Base-by-base conservation (phyloP, 2,113 vertebrate genomes). In the Sporophila hypoxantha region DNA sequence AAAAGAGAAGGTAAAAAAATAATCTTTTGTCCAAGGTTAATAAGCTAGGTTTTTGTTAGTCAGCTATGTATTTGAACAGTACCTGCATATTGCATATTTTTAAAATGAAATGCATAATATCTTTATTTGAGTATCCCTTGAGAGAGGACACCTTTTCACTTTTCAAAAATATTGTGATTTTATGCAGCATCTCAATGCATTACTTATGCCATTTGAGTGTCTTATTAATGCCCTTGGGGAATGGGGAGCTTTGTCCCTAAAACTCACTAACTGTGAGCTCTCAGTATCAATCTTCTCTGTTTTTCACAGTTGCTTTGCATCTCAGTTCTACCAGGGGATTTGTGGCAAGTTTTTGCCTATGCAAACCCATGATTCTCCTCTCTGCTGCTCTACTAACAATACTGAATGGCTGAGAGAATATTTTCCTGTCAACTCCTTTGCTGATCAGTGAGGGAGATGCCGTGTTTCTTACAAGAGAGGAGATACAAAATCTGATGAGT, bases 131-230 rank as follows among this genome's bases (percentile, higher is more conserved):
- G 14, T 39, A 76, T n/a, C n/a, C 30, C 66, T 69, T 78, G 50
- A 81, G 92, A 37, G 61, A 61, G 41, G 61, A 62, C 47, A 85
- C 64, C 25, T 41, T 87, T 87, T 73, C 41, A 53, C 74, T 89
- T 88, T 92, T 90, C 22, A 69, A 60, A 92, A 95, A 93, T 88
- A 89, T 80, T 81, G 65, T 88, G 79, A 89, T 86, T 91, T 86
- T 76, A 66, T 83, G 34, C 60, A 76, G 70, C 85, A 74, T 85
- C 53, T 87, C 82, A 74, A 36, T 87, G 46, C 41, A 80, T 88
- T 93, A 55, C 61, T 87, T 86, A 73, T 64, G 66, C 71, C 47
- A 65, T 42, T 80, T 91, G 47, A 62, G 42, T 81, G 36, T 90
- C 66, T 78, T 83, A 77, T 79, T 93, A 79, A 42, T 49, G 52